Conservation (phyloP, 2,888 invertebrate species). For the Drosophila monieri region DNA sequence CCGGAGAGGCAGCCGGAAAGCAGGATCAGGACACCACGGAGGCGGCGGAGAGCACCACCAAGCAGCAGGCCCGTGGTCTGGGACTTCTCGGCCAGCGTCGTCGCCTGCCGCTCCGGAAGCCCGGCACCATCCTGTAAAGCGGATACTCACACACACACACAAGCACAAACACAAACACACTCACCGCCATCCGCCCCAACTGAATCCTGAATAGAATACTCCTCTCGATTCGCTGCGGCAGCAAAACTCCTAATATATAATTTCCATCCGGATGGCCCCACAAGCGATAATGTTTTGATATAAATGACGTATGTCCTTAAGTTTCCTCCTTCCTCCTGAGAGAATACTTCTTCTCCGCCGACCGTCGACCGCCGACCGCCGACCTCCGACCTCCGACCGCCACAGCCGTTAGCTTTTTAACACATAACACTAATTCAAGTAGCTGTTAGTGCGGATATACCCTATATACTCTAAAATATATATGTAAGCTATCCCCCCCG, state of each 20-base stretch:
- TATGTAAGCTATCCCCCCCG: conserved; percentile 45
- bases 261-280: conserved; percentile 12
- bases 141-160: not conserved
- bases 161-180: not conserved
- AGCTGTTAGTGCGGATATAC: conserved; percentile 62
- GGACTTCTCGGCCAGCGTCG: conserved; percentile 89
- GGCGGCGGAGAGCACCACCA: conserved; percentile 85
- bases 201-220: conserved; percentile 43
- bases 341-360: not conserved
- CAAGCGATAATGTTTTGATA: conserved; percentile 27
- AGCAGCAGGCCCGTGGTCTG: conserved; percentile 87
- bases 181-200: conserved; percentile 8
- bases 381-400: not conserved
- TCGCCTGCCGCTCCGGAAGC: conserved; percentile 87
- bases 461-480: conserved; percentile 67
- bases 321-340: conserved; percentile 7
- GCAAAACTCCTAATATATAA: conserved; percentile 19
- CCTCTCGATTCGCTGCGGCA: conserved; percentile 27
- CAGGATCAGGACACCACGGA: conserved; percentile 79
- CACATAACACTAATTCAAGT: conserved; percentile 61
- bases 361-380: not conserved
- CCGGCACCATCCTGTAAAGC: conserved; percentile 84
- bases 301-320: conserved; percentile 26
- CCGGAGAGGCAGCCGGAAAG: conserved; percentile 51
- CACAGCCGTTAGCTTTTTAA: conserved; percentile 70